Conservation (phyloP, 2,113 vertebrate genomes). For the Steatornis caripensis region DNA sequence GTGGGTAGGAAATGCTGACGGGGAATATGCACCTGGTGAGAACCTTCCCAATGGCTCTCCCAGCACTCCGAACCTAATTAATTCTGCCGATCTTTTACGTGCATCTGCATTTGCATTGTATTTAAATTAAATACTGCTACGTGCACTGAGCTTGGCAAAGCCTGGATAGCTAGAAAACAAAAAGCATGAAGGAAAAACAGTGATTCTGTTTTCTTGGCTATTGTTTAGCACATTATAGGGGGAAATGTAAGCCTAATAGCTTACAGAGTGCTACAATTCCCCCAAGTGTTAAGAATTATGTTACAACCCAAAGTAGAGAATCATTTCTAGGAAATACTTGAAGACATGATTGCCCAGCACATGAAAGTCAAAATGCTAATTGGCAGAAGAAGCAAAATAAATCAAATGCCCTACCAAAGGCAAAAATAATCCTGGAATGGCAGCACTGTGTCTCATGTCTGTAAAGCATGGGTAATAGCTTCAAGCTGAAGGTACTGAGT, state of each 20-base stretch:
- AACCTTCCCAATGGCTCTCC: not conserved
- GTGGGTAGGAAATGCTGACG: constrained; percentile 25
- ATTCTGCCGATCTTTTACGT: constrained; percentile 45
- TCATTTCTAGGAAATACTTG: constrained; percentile 9
- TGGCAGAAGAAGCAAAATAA: not conserved
- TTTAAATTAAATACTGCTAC: constrained; percentile 38
- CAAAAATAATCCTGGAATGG: not conserved
- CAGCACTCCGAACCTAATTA: constrained; percentile 4
- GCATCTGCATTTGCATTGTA: constrained; percentile 23
- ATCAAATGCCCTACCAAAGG: not conserved
- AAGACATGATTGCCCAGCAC: not conserved
- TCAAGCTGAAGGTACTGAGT: not conserved
- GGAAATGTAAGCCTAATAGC: constrained; percentile 8
- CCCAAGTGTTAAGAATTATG: not conserved
- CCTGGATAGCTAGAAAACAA: not conserved
- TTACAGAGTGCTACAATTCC: constrained; percentile 1
- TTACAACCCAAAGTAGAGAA: constrained; percentile 7
- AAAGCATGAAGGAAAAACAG: not conserved
- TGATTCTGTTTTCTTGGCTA: not conserved
- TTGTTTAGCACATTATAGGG: constrained; percentile 16
- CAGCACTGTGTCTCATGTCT: not conserved
- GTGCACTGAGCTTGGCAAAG: constrained; percentile 29
- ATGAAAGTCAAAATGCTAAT: constrained; percentile 27
- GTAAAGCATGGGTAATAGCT: not conserved
- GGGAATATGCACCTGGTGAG: not conserved